These are phyloP conservation scores for Pristionchus exspectatus DNA, from an alignment of 2,888 invertebrate genomes.

Conservation along the genomic window DNA sequence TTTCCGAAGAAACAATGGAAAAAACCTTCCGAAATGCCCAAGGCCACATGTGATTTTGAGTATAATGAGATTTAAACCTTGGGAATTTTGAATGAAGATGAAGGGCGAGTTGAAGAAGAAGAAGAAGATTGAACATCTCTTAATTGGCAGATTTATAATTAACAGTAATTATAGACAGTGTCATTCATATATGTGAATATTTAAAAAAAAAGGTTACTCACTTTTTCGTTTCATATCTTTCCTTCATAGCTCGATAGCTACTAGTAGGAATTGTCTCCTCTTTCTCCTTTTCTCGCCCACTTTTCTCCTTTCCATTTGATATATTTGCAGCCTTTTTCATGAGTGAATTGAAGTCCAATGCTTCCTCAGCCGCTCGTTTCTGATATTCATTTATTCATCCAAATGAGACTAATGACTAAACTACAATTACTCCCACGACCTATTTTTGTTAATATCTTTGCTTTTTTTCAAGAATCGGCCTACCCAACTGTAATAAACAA, in stretches of 20 bases:
- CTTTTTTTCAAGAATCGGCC: too few relatives aligned
- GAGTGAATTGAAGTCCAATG: conserved; percentile 36
- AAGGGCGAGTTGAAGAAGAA: conserved; percentile 15
- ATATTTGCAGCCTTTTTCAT: conserved; percentile 47
- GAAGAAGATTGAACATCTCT: neutral
- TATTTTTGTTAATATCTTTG: too few relatives aligned
- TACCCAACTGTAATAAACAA: too few relatives aligned
- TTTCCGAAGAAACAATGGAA: neutral
- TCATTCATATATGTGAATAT: neutral
- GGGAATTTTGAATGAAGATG: conserved; percentile 43
- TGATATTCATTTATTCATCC: neutral
- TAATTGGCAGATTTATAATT: neutral
- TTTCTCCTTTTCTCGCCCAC: neutral
- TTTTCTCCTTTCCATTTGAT: conserved; percentile 8
- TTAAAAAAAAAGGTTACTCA: neutral
- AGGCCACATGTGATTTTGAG: too few relatives aligned
- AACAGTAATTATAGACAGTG: neutral
- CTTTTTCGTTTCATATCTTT: neutral
- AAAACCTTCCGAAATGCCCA: too few relatives aligned
- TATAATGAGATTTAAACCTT: neutral
- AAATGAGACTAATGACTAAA: too few relatives aligned
- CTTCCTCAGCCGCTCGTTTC: conserved; percentile 51
- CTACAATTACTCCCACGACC: too few relatives aligned
- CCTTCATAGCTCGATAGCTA: conserved; percentile 18
- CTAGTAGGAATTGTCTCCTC: neutral